These are phyloP conservation scores for Tenthredo scrophulariae DNA, from an alignment of 2,888 invertebrate genomes.

Conservation along the genomic window DNA sequence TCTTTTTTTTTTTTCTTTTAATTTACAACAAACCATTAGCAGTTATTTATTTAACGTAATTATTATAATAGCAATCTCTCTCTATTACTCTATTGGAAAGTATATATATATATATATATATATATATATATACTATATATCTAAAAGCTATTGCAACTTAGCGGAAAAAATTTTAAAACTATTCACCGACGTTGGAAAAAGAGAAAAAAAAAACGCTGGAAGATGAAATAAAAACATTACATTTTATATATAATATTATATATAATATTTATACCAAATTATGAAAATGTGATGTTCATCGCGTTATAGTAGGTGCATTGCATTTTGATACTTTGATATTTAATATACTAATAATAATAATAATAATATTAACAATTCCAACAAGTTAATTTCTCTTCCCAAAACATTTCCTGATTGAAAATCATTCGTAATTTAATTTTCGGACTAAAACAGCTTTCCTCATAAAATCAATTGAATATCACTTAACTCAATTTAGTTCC, in stretches of 20 bases:
- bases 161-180: conserved; percentile 51
- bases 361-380: conserved; percentile 11
- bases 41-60: conserved; percentile 56
- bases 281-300: conserved; percentile 5
- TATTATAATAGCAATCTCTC: conserved; percentile 34
- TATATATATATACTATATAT: conserved; percentile 47
- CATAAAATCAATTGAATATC: not conserved
- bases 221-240: conserved; percentile 53
- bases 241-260: not conserved
- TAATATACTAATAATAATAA: not conserved
- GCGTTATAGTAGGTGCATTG: not conserved
- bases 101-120: too few relatives aligned
- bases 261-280: not conserved
- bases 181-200: conserved; percentile 4
- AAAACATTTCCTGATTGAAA: not conserved
- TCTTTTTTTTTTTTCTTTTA: conserved; percentile 54
- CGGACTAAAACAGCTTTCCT: not conserved
- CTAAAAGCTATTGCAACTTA: conserved; percentile 60
- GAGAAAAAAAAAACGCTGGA: conserved; percentile 26
- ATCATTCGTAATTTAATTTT: not conserved
- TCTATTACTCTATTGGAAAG: conserved; percentile 62
- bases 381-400: not conserved
- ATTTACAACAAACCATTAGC: conserved; percentile 65
- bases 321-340: conserved; percentile 20
- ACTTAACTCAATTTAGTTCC: not conserved